These are phyloP conservation scores for Dicaeum eximium DNA, from an alignment of 2,113 vertebrate species.

Conservation along the genomic window DNA sequence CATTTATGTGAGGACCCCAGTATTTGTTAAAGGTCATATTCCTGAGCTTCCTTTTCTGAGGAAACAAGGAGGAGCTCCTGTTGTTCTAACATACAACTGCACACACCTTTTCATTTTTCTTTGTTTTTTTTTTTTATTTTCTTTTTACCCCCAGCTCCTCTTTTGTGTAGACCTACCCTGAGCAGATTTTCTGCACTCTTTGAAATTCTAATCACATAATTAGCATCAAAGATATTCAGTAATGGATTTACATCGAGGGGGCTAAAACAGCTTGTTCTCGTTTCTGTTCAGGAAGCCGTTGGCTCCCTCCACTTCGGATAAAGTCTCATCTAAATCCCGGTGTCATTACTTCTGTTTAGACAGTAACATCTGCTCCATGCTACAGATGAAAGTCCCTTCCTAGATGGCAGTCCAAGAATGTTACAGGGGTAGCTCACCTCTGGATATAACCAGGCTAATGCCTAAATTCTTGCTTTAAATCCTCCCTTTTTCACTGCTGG, in stretches of 20 bases:
- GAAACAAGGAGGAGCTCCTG: fast-evolving
- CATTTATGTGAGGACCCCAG: neutral
- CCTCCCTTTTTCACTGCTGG: neutral
- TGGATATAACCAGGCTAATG: neutral
- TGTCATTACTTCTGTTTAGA: neutral
- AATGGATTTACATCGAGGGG: neutral
- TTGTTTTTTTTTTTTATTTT: no score
- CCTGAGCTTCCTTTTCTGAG: neutral
- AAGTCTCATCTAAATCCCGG: neutral
- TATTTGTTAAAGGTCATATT: neutral
- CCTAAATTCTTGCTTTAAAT: neutral
- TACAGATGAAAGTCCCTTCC: neutral
- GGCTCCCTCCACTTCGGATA: neutral
- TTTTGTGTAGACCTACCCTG: neutral
- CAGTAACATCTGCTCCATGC: neutral
- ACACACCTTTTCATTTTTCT: neutral
- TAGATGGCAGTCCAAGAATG: neutral
- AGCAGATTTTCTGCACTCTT: neutral
- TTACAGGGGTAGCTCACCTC: neutral
- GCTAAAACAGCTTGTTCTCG: neutral
- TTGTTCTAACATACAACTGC: neutral
- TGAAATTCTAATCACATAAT: neutral
- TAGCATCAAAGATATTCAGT: neutral
- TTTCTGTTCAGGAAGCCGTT: neutral
- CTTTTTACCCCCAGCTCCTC: neutral